phyloP scores from a whole-genome alignment of 1,140 invertebrate genomes.

The Hirudo medicinalis region DNA sequence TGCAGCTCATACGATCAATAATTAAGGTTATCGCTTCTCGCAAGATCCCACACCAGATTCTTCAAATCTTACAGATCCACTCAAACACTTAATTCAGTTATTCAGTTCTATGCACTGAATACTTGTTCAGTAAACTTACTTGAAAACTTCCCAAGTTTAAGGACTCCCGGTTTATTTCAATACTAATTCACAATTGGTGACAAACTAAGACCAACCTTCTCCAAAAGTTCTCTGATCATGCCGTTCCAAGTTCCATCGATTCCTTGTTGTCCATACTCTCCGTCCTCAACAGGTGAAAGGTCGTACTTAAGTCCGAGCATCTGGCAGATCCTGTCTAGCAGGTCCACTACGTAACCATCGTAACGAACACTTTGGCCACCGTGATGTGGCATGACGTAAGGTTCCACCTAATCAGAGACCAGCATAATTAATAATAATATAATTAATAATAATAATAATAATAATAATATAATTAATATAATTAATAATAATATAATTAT shows the following conservation, averaged over 20 bases:
- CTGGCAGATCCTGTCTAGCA: constrained; percentile 21
- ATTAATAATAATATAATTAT: background rate
- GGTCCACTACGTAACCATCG: constrained; percentile 24
- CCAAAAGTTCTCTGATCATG: constrained; percentile 20
- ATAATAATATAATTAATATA: background rate
- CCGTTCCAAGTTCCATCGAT: constrained; percentile 24
- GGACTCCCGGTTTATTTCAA: too few species aligned
- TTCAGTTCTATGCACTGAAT: too few species aligned
- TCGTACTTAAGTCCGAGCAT: constrained; percentile 22
- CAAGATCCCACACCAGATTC: too few species aligned
- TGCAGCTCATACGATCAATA: too few species aligned
- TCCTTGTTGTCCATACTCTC: constrained; percentile 20
- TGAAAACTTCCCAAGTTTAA: too few species aligned
- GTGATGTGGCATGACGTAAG: constrained; percentile 1
- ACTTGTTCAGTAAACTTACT: too few species aligned
- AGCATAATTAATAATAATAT: background rate
- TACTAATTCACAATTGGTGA: too few species aligned
- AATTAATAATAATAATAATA: background rate
- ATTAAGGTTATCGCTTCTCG: too few species aligned
- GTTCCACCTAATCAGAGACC: constrained; percentile 4
- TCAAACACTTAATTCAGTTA: too few species aligned
- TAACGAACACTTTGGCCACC: constrained; percentile 10
- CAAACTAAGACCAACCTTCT: constrained; percentile 14
- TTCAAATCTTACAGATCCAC: too few species aligned
- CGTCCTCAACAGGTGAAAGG: constrained; percentile 14